Evolutionary conservation across 2,113 vertebrate species (phyloP).

Genomic region (Alouatta palliata): DNA sequence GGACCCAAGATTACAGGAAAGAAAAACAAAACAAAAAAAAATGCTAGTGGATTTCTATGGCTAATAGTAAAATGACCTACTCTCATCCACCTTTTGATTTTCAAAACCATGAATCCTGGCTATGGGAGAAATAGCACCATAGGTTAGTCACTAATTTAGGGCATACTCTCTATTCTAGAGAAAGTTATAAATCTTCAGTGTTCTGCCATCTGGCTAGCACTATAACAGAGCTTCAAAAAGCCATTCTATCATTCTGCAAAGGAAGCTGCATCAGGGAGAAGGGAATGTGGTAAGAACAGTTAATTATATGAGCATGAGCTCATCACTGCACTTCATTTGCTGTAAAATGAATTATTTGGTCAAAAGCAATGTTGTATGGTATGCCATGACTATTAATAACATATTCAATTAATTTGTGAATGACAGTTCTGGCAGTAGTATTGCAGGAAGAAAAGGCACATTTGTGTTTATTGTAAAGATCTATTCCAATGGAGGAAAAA

Average conservation of each 20-base stretch:
- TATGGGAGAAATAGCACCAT: neutral
- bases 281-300: neutral
- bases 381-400: neutral
- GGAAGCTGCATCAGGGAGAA: neutral
- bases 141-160: neutral
- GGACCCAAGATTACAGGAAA: neutral
- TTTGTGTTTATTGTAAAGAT: neutral
- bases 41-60: neutral
- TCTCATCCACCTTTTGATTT: neutral
- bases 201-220: neutral
- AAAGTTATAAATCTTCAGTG: neutral
- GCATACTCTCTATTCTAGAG: neutral
- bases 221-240: neutral
- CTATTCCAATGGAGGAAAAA: neutral
- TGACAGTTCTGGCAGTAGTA: neutral
- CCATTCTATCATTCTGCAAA: neutral
- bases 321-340: no score
- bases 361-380: no score
- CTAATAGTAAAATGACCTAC: neutral
- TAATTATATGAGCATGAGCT: neutral
- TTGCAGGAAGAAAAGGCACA: neutral
- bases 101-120: neutral
- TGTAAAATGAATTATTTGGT: no score
- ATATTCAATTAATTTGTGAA: neutral
- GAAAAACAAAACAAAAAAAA: neutral